Conservation (phyloP, 1,140 invertebrate species). For the Aethina tumida region DNA sequence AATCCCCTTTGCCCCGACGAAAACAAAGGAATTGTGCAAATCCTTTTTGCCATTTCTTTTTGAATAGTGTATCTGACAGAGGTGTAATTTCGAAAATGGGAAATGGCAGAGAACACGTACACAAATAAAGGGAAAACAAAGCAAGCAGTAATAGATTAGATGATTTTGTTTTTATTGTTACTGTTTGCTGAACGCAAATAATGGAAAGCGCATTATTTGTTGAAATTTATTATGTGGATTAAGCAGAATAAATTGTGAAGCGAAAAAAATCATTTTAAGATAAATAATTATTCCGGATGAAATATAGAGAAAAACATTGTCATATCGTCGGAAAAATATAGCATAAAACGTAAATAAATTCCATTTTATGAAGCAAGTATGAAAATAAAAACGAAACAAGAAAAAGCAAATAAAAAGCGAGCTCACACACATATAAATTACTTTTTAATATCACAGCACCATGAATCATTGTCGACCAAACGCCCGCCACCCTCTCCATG, state of each 20-base stretch:
- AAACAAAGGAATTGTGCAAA: too few species aligned
- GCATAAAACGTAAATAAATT: conserved; percentile 25
- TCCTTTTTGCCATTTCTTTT: too few species aligned
- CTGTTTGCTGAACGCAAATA: too few species aligned
- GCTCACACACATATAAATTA: conserved; percentile 34
- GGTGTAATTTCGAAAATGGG: too few species aligned
- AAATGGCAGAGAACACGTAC: too few species aligned
- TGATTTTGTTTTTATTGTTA: too few species aligned
- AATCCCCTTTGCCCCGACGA: too few species aligned
- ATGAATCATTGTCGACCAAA: conserved; percentile 35
- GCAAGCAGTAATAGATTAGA: too few species aligned
- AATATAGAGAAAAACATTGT: conserved; percentile 22
- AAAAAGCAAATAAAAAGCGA: conserved; percentile 27
- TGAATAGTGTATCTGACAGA: too few species aligned
- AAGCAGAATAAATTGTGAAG: conserved; percentile 20
- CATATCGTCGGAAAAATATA: conserved; percentile 24
- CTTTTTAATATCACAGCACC: conserved; percentile 35
- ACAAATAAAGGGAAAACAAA: too few species aligned
- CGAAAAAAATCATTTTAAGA: conserved; percentile 26
- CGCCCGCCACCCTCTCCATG: too few species aligned
- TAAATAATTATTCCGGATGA: conserved; percentile 23
- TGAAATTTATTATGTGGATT: conserved; percentile 20
- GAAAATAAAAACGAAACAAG: conserved; percentile 28
- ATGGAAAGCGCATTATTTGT: too few species aligned
- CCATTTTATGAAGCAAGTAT: conserved; percentile 29